phyloP scores from a whole-genome alignment of 2,888 invertebrate genomes.

The Galerucella pusilla region DNA sequence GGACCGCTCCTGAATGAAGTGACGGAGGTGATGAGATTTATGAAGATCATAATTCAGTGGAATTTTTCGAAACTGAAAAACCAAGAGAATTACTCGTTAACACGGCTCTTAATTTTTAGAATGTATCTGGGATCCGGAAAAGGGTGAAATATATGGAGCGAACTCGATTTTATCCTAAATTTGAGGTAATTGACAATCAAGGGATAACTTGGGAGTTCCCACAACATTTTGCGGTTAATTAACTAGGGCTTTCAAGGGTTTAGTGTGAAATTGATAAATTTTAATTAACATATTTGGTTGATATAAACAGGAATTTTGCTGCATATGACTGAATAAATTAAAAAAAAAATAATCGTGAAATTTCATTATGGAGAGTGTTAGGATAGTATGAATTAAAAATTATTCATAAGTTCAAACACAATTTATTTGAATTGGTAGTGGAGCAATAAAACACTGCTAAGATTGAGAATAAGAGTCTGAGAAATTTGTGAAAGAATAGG shows the following conservation, averaged over 20 bases:
- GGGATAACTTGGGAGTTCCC: neutral
- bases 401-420: no score
- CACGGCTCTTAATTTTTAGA: constrained; percentile 32
- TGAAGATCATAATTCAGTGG: constrained; percentile 23
- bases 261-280: neutral
- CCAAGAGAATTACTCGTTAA: constrained; percentile 27
- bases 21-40: constrained; percentile 33
- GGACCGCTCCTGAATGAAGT: constrained; percentile 23
- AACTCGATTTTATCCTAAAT: constrained; percentile 20
- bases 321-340: no score
- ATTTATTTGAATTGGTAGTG: no score
- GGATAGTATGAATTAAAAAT: no score
- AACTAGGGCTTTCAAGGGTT: neutral
- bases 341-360: no score
- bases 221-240: neutral
- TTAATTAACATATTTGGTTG: neutral
- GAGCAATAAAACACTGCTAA: no score
- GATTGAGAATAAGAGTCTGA: no score
- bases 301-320: no score
- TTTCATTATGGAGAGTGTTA: no score
- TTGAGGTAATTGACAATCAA: constrained; percentile 23
- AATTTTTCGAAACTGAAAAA: constrained; percentile 21
- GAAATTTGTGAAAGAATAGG: no score
- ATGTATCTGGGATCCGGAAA: constrained; percentile 13
- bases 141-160: constrained; percentile 20